A percentile compares a stretch with the other conserved stretches of the same genome.
Conservation (phyloP, 1,140 invertebrate genomes). For the Polypedilum pembai region DNA sequence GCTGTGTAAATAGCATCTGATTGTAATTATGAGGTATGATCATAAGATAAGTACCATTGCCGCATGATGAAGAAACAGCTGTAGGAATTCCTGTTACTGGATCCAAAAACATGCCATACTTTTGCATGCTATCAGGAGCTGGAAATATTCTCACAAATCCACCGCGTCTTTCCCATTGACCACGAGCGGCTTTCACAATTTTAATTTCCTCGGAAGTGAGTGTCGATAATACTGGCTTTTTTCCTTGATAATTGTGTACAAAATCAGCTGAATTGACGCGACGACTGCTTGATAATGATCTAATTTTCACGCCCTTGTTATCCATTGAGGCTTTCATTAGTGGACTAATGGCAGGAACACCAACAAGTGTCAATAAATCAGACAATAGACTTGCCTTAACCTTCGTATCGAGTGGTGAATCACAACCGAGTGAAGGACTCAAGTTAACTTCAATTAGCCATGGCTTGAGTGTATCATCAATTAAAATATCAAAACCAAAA, state of each 20-base stretch:
- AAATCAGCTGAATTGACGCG: conserved; percentile 62
- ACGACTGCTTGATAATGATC: conserved; percentile 43
- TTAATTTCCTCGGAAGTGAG: conserved; percentile 72
- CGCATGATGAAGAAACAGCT: conserved; percentile 52
- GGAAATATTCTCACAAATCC: conserved; percentile 91
- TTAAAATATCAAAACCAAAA: conserved; percentile 92
- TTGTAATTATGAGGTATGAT: conserved; percentile 66
- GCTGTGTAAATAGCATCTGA: conserved; percentile 58
- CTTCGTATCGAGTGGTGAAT: conserved; percentile 83
- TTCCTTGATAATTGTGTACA: conserved; percentile 44
- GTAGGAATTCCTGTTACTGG: conserved; percentile 61
- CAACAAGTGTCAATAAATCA: conserved; percentile 83
- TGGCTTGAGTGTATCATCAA: conserved; percentile 84
- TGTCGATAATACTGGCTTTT: conserved; percentile 42
- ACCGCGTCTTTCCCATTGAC: conserved; percentile 76
- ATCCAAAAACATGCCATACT: conserved; percentile 56
- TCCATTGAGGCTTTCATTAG: conserved; percentile 49
- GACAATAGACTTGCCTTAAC: conserved; percentile 86
- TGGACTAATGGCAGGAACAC: conserved; percentile 71
- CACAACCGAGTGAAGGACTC: conserved; percentile 87
- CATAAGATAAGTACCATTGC: conserved; percentile 49
- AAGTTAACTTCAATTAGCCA: conserved; percentile 92
- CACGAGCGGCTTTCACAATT: conserved; percentile 64
- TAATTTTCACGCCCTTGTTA: conserved; percentile 41
- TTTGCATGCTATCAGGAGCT: conserved; percentile 74